Base-by-base conservation (phyloP, 2,797 vertebrate species). In the Eleutherodactylus coqui region DNA sequence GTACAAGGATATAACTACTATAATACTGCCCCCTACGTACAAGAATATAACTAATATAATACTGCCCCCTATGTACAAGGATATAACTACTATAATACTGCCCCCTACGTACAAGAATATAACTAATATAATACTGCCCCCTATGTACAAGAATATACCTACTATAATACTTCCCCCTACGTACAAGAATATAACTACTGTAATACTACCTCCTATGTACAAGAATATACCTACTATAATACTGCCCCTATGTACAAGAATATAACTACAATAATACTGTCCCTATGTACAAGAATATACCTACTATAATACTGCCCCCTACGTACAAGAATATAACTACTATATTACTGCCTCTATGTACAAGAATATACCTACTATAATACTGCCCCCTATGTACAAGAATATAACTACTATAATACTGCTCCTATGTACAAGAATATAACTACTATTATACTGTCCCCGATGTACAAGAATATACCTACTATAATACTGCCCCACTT, bases 1-100 rank as follows among this genome's bases (percentile, higher is more conserved):
- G 13, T 62, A 62, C 58, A 62, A 62, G 58, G 32, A 62, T 62
- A 62, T 62, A 62, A 62, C 58, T 62, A 32, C 58, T 62, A 62
- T 29, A 60, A 60, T 60, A 60, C 58, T 60, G 27, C 58, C 14
- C n/a, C 58, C 58, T 60, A 60, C 29, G 11, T 60, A 60, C 58
- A 60, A 29, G 58, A 60, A 29, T 60, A 29, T 60, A 60, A 60
- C 58, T 29, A 16, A 3, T 60, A 60, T 60, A 60, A 60, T 60
- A 60, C n/a, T 60, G n/a, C n/a, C 62, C 19, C 60, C 60, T 64
- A 64, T 64, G 16, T 64, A 64, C 60, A 64, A 64, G 60, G 34
- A 64, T 64, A 36, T 67, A 67, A 67, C 62, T 67, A 67, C 32
- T 67, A 67, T 67, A 67, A 67, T 67, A 67, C 62, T 67, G 32